Conservation (phyloP, 2,797 vertebrate genomes). For the Urocyon cinereoargenteus region DNA sequence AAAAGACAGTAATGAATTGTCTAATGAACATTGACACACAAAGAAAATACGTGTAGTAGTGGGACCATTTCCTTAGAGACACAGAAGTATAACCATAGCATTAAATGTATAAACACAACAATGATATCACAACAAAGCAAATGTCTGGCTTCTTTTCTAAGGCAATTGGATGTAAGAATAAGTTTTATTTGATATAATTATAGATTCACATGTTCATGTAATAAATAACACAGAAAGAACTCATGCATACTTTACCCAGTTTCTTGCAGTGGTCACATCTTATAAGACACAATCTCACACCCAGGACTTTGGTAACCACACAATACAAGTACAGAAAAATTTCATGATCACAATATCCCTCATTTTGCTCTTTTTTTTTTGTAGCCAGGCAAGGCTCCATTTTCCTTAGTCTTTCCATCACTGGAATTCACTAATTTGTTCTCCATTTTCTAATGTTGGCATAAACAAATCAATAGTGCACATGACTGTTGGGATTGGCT, state of each 20-base stretch:
- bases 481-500: not conserved
- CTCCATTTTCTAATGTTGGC: not conserved
- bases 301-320: not conserved
- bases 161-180: not conserved
- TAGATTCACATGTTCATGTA: not conserved
- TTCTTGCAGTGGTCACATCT: not conserved
- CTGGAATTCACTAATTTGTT: not conserved
- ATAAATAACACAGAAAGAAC: not conserved
- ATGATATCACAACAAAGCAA: not conserved
- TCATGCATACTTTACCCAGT: not conserved
- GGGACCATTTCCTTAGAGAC: not conserved
- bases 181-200: not conserved
- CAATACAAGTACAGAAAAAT: not conserved
- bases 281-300: not conserved
- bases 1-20: not conserved
- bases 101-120: not conserved
- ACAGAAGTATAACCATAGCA: not conserved
- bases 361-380: not conserved
- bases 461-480: not conserved
- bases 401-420: not conserved
- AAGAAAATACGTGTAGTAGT: not conserved
- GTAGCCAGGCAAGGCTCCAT: not conserved
- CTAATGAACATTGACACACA: not conserved
- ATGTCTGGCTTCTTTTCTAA: not conserved
- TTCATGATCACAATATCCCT: not conserved